Base-by-base conservation (phyloP, 30 jellyfish, hydroid and myxozoan genomes). In the Cassiopea xamachana region DNA sequence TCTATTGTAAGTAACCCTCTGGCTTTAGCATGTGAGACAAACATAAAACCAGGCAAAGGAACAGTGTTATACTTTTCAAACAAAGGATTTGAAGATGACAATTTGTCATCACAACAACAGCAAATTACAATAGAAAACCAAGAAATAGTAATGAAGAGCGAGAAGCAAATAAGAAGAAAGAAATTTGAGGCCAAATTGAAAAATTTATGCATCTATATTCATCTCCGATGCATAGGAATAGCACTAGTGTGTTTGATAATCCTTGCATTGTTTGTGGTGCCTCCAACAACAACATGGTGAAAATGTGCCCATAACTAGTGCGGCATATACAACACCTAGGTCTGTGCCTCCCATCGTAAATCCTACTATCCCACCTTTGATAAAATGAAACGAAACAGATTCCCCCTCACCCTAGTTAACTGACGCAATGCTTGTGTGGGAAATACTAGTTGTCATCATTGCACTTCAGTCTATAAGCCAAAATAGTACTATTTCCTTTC, bases 251-350 rank as follows among this genome's bases (percentile, higher is more conserved):
- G 80, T 16, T 71, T 71, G 80, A 71, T 71, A 1, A 8, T 71
- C 55, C 80, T 71, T 39, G 80, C 80, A 9, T 43, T 71, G 80
- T 71, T 71, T 15, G 80, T 71, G 17, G 55, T 71, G 15, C 80
- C 80, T 6, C 80, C 80, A 27, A 14, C 80, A 71, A 71, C 80
- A 27, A 12, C 39, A 39, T 71, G 80, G 80, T 71, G n/a, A 18
- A 68, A 43, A 71, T 67, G 6, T 4, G 46, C 76, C 43, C 39
- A 0, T 27, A 27, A 27, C 39, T 27, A 27, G 39, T 27, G 39
- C 39, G 39, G 39, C 39, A 27, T 27, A 27, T 27, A 27, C 39
- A 27, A 27, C 39, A 27, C 39, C 0, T 27, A 27, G 39, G 39
- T 27, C 39, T 27, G 39, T 27, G 39, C 39, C 39, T 27, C 39